Conservation (phyloP, 2,888 invertebrate genomes). For the Mantis religiosa region DNA sequence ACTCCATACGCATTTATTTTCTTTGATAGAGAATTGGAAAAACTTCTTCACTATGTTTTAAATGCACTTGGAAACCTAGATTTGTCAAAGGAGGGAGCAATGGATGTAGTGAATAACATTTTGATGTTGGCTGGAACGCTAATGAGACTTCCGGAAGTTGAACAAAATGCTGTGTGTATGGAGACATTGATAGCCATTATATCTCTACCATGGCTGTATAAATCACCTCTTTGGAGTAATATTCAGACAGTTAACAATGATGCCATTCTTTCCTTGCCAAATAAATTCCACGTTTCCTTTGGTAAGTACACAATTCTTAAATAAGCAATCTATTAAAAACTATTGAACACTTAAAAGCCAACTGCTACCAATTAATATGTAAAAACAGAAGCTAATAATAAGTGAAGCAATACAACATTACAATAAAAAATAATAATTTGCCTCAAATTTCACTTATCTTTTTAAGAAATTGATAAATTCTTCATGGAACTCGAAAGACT, state of each 20-base stretch:
- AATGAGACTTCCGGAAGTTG: neutral
- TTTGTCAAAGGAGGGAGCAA: neutral
- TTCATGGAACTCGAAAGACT: no score
- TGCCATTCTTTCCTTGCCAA: neutral
- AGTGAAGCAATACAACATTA: no score
- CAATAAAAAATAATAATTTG: no score
- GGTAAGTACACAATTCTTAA: neutral
- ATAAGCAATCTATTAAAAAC: neutral
- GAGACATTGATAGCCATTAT: neutral
- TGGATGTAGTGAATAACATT: neutral
- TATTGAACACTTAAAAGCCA: no score
- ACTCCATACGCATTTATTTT: neutral
- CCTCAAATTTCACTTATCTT: no score
- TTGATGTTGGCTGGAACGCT: neutral
- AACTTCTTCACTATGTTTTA: neutral
- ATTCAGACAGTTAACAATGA: neutral
- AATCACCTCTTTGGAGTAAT: neutral
- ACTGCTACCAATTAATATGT: no score
- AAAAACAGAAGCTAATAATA: no score
- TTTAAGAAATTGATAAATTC: no score
- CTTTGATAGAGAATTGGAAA: neutral
- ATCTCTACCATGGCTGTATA: neutral
- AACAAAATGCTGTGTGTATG: neutral
- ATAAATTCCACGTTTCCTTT: neutral
- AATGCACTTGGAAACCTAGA: neutral